Evolutionary conservation across 2,888 invertebrate genomes (phyloP), one percentile per base, ranked within the genome.

Genomic region (Nymphalis urticae): DNA sequence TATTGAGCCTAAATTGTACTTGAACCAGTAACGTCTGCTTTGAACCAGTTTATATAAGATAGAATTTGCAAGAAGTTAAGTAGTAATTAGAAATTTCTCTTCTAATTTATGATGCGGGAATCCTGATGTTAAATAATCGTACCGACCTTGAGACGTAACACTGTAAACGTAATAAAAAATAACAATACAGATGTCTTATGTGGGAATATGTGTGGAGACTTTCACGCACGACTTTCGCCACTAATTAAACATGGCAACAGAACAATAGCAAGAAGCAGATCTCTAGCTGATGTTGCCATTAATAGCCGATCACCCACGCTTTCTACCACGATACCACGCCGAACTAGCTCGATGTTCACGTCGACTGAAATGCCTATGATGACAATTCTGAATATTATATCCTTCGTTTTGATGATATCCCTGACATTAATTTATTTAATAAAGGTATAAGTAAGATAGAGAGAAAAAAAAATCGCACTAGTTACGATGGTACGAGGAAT

Each of bases 201-300:
- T 66, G 69, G 64, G 67, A 68, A 36, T 61, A 50, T 50, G 65
- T 68, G 70, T 66, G 68, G 53, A 54, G 61, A 72, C 72, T 90
- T 90, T 86, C 89, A 88, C 87, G 87, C 89, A 87, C 87, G 87
- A 91, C 92, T 92, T 92, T 92, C 92, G 87, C 91, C 87, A 76
- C 85, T 91, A 91, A 91, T 92, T 92, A 91, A 88, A 87, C 82
- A 78, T 81, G 80, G 82, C 62, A 50, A 54, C 85, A 83, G 87
- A 91, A 92, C 92, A 92, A 92, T 92, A 83, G 90, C 81, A 82
- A 81, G 83, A 80, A 80, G 58, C 58, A 58, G 84, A 85, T 82
- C 70, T 69, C 81, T 83, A 81, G 82, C 79, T 85, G 87, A 82
- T 85, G 69, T 66, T 64, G 84, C 85, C 84, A 87, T 88, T 90